Conservation (phyloP, 2,113 vertebrate species). For the Plecturocebus donacophilus region DNA sequence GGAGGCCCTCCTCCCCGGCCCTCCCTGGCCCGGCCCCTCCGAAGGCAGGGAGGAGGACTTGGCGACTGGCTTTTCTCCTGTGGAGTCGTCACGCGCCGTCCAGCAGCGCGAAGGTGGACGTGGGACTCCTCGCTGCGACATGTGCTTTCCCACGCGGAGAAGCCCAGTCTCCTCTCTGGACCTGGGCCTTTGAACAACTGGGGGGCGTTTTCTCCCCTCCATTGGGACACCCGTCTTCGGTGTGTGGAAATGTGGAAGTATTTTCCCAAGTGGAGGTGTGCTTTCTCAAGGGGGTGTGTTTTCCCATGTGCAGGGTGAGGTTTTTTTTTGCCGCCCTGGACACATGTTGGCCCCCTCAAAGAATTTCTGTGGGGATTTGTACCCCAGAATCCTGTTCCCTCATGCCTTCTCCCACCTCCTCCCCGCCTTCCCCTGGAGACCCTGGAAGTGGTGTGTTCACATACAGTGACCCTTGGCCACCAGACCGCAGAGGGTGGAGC, state of each 20-base stretch:
- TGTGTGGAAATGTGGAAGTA: conserved; percentile 54
- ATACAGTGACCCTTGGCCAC: conserved; percentile 52
- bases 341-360: conserved; percentile 74
- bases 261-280: conserved; percentile 57
- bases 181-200: conserved; percentile 73
- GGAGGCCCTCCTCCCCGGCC: conserved; percentile 77
- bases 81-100: background rate
- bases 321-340: conserved; percentile 75
- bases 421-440: conserved; percentile 57
- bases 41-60: conserved; percentile 65
- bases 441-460: conserved; percentile 67
- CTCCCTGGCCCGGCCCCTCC: conserved; percentile 60
- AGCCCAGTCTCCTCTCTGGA: conserved; percentile 75
- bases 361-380: conserved; percentile 74
- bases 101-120: conserved; percentile 46
- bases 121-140: conserved; percentile 25
- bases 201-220: conserved; percentile 43
- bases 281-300: conserved; percentile 74
- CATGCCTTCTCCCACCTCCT: conserved; percentile 44
- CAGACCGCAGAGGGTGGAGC: conserved; percentile 35
- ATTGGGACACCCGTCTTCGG: conserved; percentile 59
- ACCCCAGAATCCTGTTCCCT: conserved; percentile 67
- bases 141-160: conserved; percentile 62
- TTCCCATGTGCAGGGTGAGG: conserved; percentile 80
- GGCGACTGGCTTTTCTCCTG: conserved; percentile 6